Percentiles rank a stretch among this genome's conserved stretches.
Evolutionary conservation across 1,140 invertebrate species (phyloP).

Genomic region (Arion vulgaris): DNA sequence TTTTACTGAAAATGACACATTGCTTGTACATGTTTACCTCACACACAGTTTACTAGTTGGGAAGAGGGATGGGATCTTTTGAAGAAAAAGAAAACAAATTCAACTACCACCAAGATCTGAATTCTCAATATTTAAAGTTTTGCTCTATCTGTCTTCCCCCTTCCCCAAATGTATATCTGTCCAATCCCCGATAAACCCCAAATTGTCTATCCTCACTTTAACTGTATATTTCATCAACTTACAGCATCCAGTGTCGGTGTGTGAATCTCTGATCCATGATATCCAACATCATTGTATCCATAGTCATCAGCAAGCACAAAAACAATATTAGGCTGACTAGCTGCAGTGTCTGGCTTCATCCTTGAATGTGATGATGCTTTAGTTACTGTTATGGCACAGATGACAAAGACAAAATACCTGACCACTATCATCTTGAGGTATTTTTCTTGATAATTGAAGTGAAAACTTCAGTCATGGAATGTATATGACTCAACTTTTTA

Average conservation of each 20-base stretch:
- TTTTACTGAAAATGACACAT: too few species aligned
- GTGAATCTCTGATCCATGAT: conserved; percentile 71
- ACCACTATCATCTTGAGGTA: background rate
- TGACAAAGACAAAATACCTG: background rate
- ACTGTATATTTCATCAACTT: background rate
- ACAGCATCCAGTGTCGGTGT: conserved; percentile 56
- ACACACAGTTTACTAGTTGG: too few species aligned
- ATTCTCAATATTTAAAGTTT: too few species aligned
- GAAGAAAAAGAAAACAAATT: too few species aligned
- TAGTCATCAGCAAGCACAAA: conserved; percentile 59
- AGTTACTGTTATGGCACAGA: background rate
- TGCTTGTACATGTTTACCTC: too few species aligned
- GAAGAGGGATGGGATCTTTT: too few species aligned
- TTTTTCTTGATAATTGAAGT: background rate
- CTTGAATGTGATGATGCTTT: background rate
- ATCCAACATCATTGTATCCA: conserved; percentile 57
- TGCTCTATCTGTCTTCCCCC: too few species aligned
- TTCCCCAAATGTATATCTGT: too few species aligned
- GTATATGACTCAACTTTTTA: too few species aligned
- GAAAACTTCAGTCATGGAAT: background rate
- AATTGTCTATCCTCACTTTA: too few species aligned
- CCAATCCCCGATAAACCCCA: too few species aligned
- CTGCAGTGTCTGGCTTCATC: background rate
- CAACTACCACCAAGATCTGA: too few species aligned
- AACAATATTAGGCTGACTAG: conserved; percentile 51